Evolutionary conservation across 2,113 vertebrate genomes (phyloP).

Genomic region (Trogon melanurus): DNA sequence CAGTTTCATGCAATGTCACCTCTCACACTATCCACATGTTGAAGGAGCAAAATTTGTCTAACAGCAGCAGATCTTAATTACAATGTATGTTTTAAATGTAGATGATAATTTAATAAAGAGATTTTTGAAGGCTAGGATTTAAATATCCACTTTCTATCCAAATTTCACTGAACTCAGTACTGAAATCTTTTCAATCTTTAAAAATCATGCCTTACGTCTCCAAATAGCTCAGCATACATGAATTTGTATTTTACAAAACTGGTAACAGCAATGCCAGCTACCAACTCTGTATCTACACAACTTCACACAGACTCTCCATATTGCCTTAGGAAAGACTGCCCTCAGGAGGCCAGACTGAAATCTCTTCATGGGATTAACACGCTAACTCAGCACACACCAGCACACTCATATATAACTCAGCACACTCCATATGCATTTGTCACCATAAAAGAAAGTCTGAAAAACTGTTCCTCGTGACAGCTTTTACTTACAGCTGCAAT

Average conservation of each 20-base stretch:
- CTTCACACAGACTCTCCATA: neutral
- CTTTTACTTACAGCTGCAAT: neutral
- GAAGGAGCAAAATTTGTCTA: neutral
- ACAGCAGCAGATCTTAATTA: neutral
- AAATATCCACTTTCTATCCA: neutral
- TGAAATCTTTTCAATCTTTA: neutral
- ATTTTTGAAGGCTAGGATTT: neutral
- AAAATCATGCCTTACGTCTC: neutral
- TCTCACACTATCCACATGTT: neutral
- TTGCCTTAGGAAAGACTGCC: slow-evolving; percentile 54
- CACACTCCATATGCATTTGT: no score
- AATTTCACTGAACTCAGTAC: neutral
- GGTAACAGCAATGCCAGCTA: neutral
- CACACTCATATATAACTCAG: no score
- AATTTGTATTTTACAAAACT: neutral
- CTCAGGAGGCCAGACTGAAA: slow-evolving; percentile 38
- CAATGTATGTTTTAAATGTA: neutral
- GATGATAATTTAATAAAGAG: neutral
- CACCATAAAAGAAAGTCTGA: no score
- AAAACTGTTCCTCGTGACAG: neutral
- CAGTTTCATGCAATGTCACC: neutral
- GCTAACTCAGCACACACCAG: no score
- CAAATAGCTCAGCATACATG: neutral
- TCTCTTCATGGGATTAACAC: neutral
- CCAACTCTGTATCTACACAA: neutral